Evolutionary conservation across 2,888 invertebrate species (phyloP).

Genomic region (Eristalis arbustorum): DNA sequence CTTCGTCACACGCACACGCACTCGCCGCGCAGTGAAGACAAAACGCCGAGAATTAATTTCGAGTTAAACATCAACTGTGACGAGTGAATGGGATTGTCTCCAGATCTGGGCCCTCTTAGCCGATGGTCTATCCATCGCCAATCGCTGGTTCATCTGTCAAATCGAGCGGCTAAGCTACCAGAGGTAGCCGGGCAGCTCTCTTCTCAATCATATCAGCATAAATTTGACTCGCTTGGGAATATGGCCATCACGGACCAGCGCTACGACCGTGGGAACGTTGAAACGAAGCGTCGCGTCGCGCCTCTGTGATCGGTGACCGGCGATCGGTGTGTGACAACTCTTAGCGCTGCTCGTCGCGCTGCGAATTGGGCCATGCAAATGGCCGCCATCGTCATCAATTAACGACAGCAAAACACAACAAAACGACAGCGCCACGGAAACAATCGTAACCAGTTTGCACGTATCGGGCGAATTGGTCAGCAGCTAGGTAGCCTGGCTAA

Average conservation of each 20-base stretch:
- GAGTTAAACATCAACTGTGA: slow-evolving; percentile 65
- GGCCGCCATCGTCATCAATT: slow-evolving; percentile 23
- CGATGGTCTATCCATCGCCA: slow-evolving; percentile 28
- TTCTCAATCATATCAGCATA: slow-evolving; percentile 69
- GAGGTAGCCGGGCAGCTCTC: slow-evolving; percentile 28
- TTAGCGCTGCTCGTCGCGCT: slow-evolving; percentile 17
- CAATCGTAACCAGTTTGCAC: slow-evolving; percentile 43
- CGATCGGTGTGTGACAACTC: slow-evolving; percentile 32
- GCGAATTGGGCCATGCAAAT: slow-evolving; percentile 60
- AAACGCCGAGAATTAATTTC: slow-evolving; percentile 56
- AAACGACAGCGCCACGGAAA: slow-evolving; percentile 21
- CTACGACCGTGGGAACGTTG: slow-evolving; percentile 39
- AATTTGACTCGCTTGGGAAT: slow-evolving; percentile 68
- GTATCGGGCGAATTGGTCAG: not conserved
- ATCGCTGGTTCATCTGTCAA: slow-evolving; percentile 62
- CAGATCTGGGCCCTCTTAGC: slow-evolving; percentile 25
- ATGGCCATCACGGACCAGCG: slow-evolving; percentile 32
- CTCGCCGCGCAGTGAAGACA: slow-evolving; percentile 4
- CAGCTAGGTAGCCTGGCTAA: too few relatives aligned
- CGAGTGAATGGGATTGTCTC: slow-evolving; percentile 60
- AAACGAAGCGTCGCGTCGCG: slow-evolving; percentile 6
- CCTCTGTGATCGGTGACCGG: not conserved
- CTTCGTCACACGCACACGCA: slow-evolving; percentile 16
- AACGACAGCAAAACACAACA: slow-evolving; percentile 21
- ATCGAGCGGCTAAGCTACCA: slow-evolving; percentile 42